Evolutionary conservation across 2,797 vertebrate species (phyloP), one percentile per base, ranked within the genome.

Genomic region (Poecilia velifera): DNA sequence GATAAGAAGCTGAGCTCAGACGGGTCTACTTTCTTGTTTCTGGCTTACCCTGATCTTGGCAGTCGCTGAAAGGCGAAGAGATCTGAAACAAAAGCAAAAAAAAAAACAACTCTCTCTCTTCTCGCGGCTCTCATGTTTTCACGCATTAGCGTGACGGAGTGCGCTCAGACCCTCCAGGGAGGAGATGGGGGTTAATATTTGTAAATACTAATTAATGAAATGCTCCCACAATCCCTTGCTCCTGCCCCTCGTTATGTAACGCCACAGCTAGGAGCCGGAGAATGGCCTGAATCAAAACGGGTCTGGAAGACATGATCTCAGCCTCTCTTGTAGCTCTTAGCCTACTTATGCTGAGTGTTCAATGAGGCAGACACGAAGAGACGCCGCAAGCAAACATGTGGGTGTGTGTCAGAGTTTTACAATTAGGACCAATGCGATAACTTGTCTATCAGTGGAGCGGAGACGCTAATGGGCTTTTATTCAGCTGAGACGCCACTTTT

Each of bases 181-280:
- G 73, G 51, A 92, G 72, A 83, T 76, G n/a, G 87, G 88, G 87
- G 89, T 89, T 92, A 93, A 94, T 94, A 92, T 93, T 93, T 93
- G 83, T 90, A 91, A 91, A 93, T 92, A 91, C 90, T 90, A 93
- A 95, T 94, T 94, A 94, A 94, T 91, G 86, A 91, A 91, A 91
- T 74, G 25, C 73, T 45, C 39, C 25, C 73, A 43, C 55, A 45
- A 39, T 73, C 46, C 45, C 39, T 14, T 39, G 34, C 43, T 16
- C 25, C 36, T 43, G 13, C 51, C 53, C 53, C 25, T 53, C 5
- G 49, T 93, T 90, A 91, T 78, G 84, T 84, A 94, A 93, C 16
- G 72, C 34, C 47, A 64, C 81, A 79, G 83, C 91, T 76, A 16
- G 8, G 64, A 90, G 89, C 76, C 88, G 90, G 88, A 88, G 31